Evolutionary conservation across 2,888 invertebrate species (phyloP), one percentile per base, ranked within the genome.

Genomic region (Augochlorella aurata): DNA sequence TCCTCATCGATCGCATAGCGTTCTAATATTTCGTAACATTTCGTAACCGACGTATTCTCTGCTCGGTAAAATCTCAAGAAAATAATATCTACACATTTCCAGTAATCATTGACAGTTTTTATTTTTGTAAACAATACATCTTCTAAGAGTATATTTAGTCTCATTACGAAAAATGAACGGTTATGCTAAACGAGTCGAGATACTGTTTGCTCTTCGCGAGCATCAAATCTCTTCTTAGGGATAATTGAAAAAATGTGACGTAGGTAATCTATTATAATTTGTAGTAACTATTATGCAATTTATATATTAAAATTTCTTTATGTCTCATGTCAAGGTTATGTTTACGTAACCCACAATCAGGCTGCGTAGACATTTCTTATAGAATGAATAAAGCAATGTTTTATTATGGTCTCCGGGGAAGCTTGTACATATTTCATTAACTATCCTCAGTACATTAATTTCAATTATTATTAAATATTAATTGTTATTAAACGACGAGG

Each of bases 391-490:
- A 49, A 68, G 18, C 68, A 29, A 14, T 29, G 18, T 0, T 49
- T 49, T 68, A 29, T 49, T 49, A n/a, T 29, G 29, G 49, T 29
- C 49, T 16, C 49, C 29, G 18, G 18, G 18, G 29, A 16, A 68
- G 49, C 29, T 68, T 18, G 29, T 49, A 50, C 29, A 29, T 49
- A 68, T 49, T 68, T 49, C 29, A 50, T 68, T 68, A 68, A 68
- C 49, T 49, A 10, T 16, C 24, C 49, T 18, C 49, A 24, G 68
- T 49, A 29, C 29, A 68, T 68, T 68, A 68, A 68, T 68, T 68
- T 68, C 49, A 68, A 68, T 68, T 49, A 68, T 49, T 68, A 49
- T 49, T 16, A 16, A 49, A 24, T 50, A 49, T 68, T 49, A 49
- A 68, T 49, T 29, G 29, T 58, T 50, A 68, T 49, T 29, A 21